Evolutionary conservation across 53 echinoderm and acorn worm species (phyloP), one percentile per base, ranked within the genome.

Genomic region (Echinarachnius parma): DNA sequence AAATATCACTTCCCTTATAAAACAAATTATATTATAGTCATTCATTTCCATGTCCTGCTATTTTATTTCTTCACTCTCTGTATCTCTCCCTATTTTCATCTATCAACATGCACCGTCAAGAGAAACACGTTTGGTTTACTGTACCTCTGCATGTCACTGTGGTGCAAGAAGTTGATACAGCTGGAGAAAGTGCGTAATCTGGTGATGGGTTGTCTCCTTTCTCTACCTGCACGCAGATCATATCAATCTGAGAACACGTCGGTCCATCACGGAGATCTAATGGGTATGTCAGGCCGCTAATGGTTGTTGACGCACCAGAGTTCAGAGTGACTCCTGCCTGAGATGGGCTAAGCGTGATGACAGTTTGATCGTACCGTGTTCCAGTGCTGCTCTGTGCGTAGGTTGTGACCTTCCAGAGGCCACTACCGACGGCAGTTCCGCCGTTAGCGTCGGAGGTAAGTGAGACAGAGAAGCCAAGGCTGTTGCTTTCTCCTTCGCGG

Each of bases 131-230:
- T n/a, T n/a, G n/a, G n/a, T n/a, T n/a, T n/a, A n/a, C n/a, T n/a
- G n/a, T 76, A 88, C 88, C 88, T 56, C 76, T 75, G 54, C 88
- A 88, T 19, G 75, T 49, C 10, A 88, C 69, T 16, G 33, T 28
- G 0, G 61, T 36, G 48, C 88, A 88, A 9, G 65, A 65, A 4
- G 9, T 28, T 23, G 22, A 39, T 18, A 18, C 28, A 13, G 47
- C 22, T 16, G 65, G 48, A 28, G 37, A 42, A 19, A 92, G 54
- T 21, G 47, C 77, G 49, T 70, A 89, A 45, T 77, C 44, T 9
- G 62, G 61, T 0, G 71, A 60, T 27, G 89, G 77, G 48, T 42
- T 80, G n/a, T 8, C 0, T 15, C 84, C 84, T 21, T 20, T 49
- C 10, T 72, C 63, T 15, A 89, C 59, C 28, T n/a, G 8, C 8